Conservation (phyloP, 2,797 vertebrate species). For the Thamnophis elegans region DNA sequence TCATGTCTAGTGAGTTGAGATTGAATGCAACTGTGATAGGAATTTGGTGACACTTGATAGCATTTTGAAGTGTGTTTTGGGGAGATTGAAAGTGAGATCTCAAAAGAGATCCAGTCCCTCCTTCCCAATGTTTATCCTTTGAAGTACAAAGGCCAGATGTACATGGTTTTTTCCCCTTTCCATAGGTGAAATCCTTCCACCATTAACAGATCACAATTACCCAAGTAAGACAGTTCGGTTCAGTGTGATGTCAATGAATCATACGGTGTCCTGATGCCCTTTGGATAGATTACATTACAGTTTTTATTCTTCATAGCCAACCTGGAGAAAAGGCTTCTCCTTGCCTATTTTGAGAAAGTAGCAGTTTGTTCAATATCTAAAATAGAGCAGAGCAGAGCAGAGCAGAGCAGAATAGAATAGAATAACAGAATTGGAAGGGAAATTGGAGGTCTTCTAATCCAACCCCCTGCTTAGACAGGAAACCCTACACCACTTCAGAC, state of each 20-base stretch:
- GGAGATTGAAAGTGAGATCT: neutral
- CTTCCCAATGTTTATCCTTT: neutral
- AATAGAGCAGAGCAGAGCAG: too few relatives aligned
- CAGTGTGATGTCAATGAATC: neutral
- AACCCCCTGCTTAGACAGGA: too few relatives aligned
- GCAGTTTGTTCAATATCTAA: neutral
- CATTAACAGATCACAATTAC: neutral
- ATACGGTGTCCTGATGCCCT: neutral
- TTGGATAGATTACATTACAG: neutral
- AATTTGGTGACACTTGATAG: neutral
- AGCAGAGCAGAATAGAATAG: too few relatives aligned
- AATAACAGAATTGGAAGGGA: too few relatives aligned
- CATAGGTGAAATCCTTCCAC: neutral
- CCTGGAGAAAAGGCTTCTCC: neutral
- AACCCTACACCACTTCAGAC: too few relatives aligned
- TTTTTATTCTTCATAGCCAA: neutral
- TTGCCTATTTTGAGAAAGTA: neutral
- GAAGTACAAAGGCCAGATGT: neutral
- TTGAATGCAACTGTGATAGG: neutral
- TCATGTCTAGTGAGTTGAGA: neutral
- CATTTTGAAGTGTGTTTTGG: neutral
- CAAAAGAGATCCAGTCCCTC: neutral
- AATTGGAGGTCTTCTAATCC: too few relatives aligned
- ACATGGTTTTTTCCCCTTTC: neutral
- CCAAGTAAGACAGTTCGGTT: neutral